These are phyloP conservation scores for Caenorhabditis drosophilae DNA, from an alignment of 2,888 invertebrate genomes.

Conservation along the genomic window DNA sequence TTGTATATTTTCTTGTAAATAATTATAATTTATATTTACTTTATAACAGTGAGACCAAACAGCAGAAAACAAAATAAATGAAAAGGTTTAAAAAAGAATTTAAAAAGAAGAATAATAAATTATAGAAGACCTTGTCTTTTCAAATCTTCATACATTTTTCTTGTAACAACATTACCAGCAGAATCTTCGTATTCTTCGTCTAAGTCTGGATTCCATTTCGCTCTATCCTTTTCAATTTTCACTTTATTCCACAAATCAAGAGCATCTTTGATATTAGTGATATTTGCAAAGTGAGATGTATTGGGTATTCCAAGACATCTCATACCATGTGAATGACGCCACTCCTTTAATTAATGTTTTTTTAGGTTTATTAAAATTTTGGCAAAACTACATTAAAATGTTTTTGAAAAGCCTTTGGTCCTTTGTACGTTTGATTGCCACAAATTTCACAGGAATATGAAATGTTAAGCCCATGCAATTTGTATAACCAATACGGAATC, in stretches of 20 bases:
- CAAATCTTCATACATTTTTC: constrained; percentile 96
- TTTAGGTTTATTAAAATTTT: neutral
- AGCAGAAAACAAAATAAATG: neutral
- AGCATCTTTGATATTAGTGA: constrained; percentile 78
- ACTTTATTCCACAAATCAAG: constrained; percentile 92
- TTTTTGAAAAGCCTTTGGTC: constrained; percentile 97
- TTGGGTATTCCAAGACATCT: constrained; percentile 97
- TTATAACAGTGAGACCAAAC: neutral
- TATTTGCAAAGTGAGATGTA: constrained; percentile 99
- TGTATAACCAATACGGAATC: constrained; percentile 77
- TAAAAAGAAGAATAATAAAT: constrained; percentile 13
- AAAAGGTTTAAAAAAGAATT: neutral
- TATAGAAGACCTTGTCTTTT: constrained; percentile 95
- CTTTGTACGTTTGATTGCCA: constrained; percentile 88
- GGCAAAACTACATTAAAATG: constrained; percentile 81
- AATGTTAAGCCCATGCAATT: constrained; percentile 96
- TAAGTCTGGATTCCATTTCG: constrained; percentile 82
- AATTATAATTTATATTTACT: neutral
- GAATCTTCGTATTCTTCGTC: constrained; percentile 98
- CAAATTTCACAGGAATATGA: constrained; percentile 99
- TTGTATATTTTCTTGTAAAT: too few species aligned
- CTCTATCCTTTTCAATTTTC: constrained; percentile 81
- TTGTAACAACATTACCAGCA: constrained; percentile 95
- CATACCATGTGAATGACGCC: constrained; percentile 86
- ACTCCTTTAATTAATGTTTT: constrained; percentile 72